Conservation (phyloP, 2,113 vertebrate species). For the Lanius collurio region DNA sequence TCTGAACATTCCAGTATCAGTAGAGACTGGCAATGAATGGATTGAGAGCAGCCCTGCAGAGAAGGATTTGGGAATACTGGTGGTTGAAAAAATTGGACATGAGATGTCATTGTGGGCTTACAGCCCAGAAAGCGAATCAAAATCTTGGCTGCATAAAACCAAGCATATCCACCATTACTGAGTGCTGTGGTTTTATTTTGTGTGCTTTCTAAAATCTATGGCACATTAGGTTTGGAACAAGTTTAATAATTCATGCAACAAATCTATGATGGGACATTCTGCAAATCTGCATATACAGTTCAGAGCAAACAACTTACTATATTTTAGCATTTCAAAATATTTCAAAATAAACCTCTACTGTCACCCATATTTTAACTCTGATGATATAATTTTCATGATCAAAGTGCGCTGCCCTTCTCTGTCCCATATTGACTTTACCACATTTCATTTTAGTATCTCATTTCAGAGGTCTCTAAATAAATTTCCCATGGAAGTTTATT, state of each 20-base stretch:
- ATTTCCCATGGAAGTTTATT: background rate
- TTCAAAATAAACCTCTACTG: background rate
- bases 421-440: background rate
- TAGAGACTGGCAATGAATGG: background rate
- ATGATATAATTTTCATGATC: background rate
- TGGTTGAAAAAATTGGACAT: background rate
- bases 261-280: background rate
- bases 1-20: background rate
- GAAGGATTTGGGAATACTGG: background rate
- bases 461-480: conserved; percentile 1
- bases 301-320: background rate
- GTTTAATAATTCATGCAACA: background rate
- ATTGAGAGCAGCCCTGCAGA: background rate
- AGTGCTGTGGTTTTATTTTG: background rate
- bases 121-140: background rate
- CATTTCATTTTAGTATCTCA: background rate
- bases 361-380: background rate
- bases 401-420: background rate
- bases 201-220: background rate
- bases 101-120: background rate
- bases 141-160: background rate
- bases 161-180: background rate
- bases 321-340: background rate
- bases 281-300: background rate
- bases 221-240: background rate